phyloP scores from a whole-genome alignment of 2,888 invertebrate genomes.

The Lasioglossum zephyrum region DNA sequence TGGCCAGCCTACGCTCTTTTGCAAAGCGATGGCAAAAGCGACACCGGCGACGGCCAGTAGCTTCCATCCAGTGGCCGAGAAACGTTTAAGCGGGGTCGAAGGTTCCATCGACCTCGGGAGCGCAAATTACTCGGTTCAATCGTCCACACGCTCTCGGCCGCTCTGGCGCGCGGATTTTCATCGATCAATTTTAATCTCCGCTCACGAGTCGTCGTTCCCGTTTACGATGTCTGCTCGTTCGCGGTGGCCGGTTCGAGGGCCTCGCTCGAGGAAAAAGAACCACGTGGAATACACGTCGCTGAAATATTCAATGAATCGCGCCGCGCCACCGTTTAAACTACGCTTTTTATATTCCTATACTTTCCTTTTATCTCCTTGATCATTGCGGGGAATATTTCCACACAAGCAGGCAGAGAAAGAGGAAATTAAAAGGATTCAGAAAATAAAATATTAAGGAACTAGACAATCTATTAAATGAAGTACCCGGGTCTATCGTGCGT shows the following conservation, averaged over 20 bases:
- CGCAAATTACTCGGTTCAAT: conserved; percentile 71
- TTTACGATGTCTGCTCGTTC: conserved; percentile 14
- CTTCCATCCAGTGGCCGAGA: conserved; percentile 60
- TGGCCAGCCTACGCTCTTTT: conserved; percentile 63
- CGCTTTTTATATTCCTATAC: not conserved
- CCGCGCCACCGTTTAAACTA: not conserved
- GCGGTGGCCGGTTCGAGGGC: not conserved
- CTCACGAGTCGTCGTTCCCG: conserved; percentile 27
- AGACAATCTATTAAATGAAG: not conserved
- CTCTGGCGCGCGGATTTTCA: conserved; percentile 59
- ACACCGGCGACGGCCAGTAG: conserved; percentile 45
- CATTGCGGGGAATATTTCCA: too few relatives aligned
- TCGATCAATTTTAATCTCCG: conserved; percentile 71
- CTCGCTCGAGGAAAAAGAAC: not conserved
- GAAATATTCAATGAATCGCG: not conserved
- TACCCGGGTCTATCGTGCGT: not conserved
- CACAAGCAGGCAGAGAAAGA: too few relatives aligned
- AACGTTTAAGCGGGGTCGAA: conserved; percentile 61
- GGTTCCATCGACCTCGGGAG: conserved; percentile 72
- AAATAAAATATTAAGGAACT: not conserved
- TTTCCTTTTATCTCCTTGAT: not conserved
- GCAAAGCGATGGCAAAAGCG: conserved; percentile 35
- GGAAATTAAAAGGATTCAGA: not conserved
- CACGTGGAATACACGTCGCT: not conserved
- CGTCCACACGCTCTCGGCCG: conserved; percentile 36